Conservation (phyloP, 2,888 invertebrate species). For the Drosophila algonquin region DNA sequence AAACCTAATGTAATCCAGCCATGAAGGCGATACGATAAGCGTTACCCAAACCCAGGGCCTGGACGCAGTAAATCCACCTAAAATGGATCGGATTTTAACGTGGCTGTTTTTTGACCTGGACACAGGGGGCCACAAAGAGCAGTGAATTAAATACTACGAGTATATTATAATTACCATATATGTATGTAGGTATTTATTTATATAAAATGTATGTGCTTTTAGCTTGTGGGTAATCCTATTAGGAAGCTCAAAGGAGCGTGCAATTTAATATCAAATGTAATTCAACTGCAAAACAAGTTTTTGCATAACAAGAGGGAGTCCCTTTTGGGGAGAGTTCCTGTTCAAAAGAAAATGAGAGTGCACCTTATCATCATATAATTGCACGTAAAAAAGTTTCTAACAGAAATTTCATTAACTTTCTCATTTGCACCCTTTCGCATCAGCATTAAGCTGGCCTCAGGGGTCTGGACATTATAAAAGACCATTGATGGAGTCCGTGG, state of each 20-base stretch:
- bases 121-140: slow-evolving; percentile 22
- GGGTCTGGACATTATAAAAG: slow-evolving; percentile 5
- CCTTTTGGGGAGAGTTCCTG: neutral
- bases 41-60: slow-evolving; percentile 16
- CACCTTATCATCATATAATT: neutral
- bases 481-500: neutral
- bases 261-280: slow-evolving; percentile 38
- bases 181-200: neutral
- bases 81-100: slow-evolving; percentile 26
- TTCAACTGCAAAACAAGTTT: slow-evolving; percentile 24
- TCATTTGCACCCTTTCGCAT: slow-evolving; percentile 9
- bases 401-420: slow-evolving; percentile 9
- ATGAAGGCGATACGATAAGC: slow-evolving; percentile 50
- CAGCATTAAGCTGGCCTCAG: neutral
- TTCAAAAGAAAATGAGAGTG: neutral
- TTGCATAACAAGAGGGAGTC: neutral
- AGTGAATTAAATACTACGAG: slow-evolving; percentile 36
- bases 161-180: slow-evolving; percentile 1
- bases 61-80: slow-evolving; percentile 11
- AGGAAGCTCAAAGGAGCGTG: slow-evolving; percentile 12
- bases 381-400: neutral
- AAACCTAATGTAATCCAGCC: slow-evolving; percentile 53
- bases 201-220: neutral
- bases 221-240: slow-evolving; percentile 1
- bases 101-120: neutral